Evolutionary conservation across 2,113 vertebrate species (phyloP), one percentile per base, ranked within the genome.

Genomic region (Mola mola): DNA sequence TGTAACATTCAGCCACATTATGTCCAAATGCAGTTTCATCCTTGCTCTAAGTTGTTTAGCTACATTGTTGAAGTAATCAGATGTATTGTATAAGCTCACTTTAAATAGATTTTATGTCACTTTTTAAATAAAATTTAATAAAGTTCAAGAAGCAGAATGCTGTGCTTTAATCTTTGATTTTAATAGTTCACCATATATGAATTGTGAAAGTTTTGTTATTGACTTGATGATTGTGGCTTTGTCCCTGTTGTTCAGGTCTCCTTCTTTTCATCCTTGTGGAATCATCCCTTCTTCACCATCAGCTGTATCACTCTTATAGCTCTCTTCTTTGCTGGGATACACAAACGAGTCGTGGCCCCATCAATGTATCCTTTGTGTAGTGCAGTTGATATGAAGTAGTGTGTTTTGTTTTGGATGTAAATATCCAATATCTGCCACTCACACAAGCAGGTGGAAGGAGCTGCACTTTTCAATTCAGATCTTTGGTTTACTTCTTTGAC

Each of bases 241-340:
- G 21, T n/a, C n/a, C n/a, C 7, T 82, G 66, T 81, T 64, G 68
- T 81, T 8, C 89, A 98, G 97, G 97, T 99, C 16, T 97, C 96
- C 2, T 99, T 99, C 90, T 95, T 99, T 83, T 98, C 96, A 0
- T 99, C 97, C 0, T 83, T 99, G 43, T 99, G 97, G 97, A 99
- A 99, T 87, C 97, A 99, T 82, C 96, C 97, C 0, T 98, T 99
- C 87, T 99, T 99, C 89, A 98, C 97, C 13, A 95, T 99, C 74
- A 98, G 97, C 90, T 99, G 97, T 76, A 93, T 99, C 78, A 98
- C 96, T 26, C 89, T 99, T 10, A 98, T 99, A 83, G 97, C 95
- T 15, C 92, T 99, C 48, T 99, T 99, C 82, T 98, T 99, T 70
- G 97, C 97, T 69, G 97, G 97, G 68, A 99, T 99, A 90, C 97